phyloP scores from a whole-genome alignment of 2,797 vertebrate genomes.

The Megaceryle alcyon region DNA sequence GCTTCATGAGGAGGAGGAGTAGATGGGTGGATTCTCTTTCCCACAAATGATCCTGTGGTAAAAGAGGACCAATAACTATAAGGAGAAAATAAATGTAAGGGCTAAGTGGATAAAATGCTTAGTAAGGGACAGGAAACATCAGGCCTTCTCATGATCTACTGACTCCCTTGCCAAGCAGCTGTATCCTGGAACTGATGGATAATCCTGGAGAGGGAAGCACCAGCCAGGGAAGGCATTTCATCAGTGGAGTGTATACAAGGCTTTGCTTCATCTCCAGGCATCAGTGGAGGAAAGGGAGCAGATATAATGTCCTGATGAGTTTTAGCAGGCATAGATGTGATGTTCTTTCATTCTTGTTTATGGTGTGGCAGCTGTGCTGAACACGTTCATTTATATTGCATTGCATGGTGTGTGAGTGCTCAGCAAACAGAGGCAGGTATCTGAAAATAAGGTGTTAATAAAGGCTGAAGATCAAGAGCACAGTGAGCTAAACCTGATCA shows the following conservation, averaged over 20 bases:
- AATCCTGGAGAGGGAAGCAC: neutral
- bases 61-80: neutral
- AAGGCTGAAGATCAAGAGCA: neutral
- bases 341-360: neutral
- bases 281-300: neutral
- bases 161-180: neutral
- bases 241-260: neutral
- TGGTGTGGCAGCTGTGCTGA: neutral
- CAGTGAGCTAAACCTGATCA: neutral
- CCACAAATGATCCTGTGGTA: neutral
- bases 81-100: neutral
- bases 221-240: neutral
- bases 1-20: neutral
- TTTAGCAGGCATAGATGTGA: neutral
- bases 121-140: neutral
- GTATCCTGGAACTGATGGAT: neutral
- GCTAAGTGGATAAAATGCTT: neutral
- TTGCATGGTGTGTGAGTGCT: fast-evolving
- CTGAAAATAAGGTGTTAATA: neutral
- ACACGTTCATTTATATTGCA: neutral
- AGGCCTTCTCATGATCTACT: neutral
- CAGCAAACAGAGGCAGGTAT: neutral
- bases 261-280: neutral
- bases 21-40: neutral
- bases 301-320: neutral